Conservation (phyloP, 2,888 invertebrate genomes). For the Mellilla xanthometata region DNA sequence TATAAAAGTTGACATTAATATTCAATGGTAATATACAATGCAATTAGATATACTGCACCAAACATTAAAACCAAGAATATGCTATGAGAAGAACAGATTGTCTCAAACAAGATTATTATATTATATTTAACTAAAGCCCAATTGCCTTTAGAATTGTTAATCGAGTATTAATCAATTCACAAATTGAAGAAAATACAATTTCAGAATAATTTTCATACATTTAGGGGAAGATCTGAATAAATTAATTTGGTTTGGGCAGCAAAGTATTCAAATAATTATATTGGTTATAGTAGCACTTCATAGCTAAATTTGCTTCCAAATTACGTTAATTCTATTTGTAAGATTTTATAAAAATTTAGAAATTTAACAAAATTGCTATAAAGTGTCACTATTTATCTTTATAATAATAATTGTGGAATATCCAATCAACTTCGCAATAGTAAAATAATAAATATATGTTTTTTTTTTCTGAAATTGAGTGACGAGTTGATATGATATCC, state of each 20-base stretch:
- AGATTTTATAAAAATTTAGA: background rate
- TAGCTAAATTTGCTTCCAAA: constrained; percentile 40
- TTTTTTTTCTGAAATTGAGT: background rate
- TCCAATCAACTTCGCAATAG: constrained; percentile 1
- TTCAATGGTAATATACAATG: constrained; percentile 79
- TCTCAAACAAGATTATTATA: constrained; percentile 62
- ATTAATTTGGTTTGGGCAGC: constrained; percentile 52
- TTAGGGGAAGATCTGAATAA: constrained; percentile 35
- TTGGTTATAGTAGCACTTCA: constrained; percentile 32
- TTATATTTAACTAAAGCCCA: constrained; percentile 72
- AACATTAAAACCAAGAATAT: constrained; percentile 77
- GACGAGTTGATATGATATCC: constrained; percentile 17
- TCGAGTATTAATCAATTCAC: constrained; percentile 51
- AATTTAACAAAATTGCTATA: constrained; percentile 26
- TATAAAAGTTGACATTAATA: constrained; percentile 62
- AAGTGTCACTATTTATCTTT: constrained; percentile 16
- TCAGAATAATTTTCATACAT: constrained; percentile 32
- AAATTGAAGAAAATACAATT: constrained; percentile 45
- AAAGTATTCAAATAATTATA: constrained; percentile 31
- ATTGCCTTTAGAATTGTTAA: constrained; percentile 66
- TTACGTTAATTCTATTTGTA: too few relatives aligned
- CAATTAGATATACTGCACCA: constrained; percentile 80
- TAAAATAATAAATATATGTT: background rate
- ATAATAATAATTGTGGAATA: constrained; percentile 21
- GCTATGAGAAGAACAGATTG: constrained; percentile 64